A percentile compares a stretch with the other conserved stretches of the same genome.
Conservation (phyloP, 1,140 invertebrate species). For the Chrysomallon squamiferum region DNA sequence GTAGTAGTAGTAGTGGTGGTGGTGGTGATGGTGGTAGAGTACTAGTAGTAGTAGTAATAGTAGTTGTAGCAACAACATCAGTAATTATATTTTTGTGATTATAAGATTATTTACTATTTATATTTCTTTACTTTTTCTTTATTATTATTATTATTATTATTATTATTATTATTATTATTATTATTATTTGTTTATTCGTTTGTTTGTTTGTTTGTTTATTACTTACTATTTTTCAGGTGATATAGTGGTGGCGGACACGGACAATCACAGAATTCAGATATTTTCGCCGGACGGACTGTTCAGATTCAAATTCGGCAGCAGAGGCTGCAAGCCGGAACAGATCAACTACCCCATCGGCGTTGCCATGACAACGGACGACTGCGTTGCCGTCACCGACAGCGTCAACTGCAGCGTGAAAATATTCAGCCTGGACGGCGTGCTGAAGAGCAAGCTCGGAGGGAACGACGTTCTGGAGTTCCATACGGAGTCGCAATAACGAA, state of each 20-base stretch:
- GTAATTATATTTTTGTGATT: too few species aligned
- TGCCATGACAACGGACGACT: slow-evolving; percentile 51
- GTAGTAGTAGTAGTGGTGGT: too few species aligned
- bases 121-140: too few species aligned
- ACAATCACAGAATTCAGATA: slow-evolving; percentile 59
- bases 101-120: too few species aligned
- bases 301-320: slow-evolving; percentile 54
- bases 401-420: slow-evolving; percentile 56
- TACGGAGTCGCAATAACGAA: slow-evolving; percentile 45
- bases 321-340: slow-evolving; percentile 42
- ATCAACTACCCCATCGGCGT: slow-evolving; percentile 54
- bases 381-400: slow-evolving; percentile 55
- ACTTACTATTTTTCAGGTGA: slow-evolving; percentile 40
- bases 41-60: too few species aligned
- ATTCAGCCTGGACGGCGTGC: slow-evolving; percentile 37
- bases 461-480: slow-evolving; percentile 42
- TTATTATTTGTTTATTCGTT: too few species aligned
- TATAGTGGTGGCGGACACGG: slow-evolving; percentile 56
- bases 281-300: slow-evolving; percentile 52
- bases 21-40: too few species aligned
- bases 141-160: too few species aligned
- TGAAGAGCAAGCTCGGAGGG: slow-evolving; percentile 23
- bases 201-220: too few species aligned
- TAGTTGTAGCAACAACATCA: too few species aligned
- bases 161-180: too few species aligned